Base-by-base conservation (phyloP, 2,888 invertebrate species). In the Patella pellucida region DNA sequence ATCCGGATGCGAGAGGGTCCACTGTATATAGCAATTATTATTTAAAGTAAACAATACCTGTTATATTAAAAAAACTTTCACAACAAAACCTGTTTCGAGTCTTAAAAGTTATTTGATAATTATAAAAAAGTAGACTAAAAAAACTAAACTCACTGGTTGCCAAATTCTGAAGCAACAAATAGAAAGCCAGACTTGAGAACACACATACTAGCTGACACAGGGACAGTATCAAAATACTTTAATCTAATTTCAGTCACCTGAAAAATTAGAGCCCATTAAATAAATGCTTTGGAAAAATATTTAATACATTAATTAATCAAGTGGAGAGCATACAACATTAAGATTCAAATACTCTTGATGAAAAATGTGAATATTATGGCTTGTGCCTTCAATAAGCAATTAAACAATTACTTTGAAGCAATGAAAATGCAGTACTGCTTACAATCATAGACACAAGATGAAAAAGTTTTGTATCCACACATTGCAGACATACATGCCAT, bases 181-280 rank as follows among this genome's bases (percentile, higher is more conserved):
- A 99, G 92, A 90, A 99, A 99, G 2, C 99, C 99, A 76, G 99
- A 99, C 91, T 99, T 99, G 78, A 99, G 92, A 51, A 99, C 99
- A 92, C 98, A 98, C 96, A 99, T 96, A 0, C 98, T 94, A 23
- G 96, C 94, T 0, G 99, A 97, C 3, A 98, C 97, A 11, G 99
- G 98, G 3, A 99, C 98, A 0, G 99, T 99, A 90, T 99, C 99
- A 92, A 99, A 99, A 92, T 99, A 99, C 90, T 99, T 99, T 15
- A 99, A 92, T 88, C 98, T 97, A 81, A 99, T 98, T 92, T 99
- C 99, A 0, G 98, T 98, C 11, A 92, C 91, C 90, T 98, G 78
- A 62, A 83, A 79, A 67, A 52, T 15, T 41, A 75, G 67, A 52
- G 3, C 31, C 15, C n/a, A 71, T 14, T 23, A 74, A 14, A 3